Evolutionary conservation across 2,888 invertebrate genomes (phyloP).

Genomic region (Pycnomerus fuliginosus): DNA sequence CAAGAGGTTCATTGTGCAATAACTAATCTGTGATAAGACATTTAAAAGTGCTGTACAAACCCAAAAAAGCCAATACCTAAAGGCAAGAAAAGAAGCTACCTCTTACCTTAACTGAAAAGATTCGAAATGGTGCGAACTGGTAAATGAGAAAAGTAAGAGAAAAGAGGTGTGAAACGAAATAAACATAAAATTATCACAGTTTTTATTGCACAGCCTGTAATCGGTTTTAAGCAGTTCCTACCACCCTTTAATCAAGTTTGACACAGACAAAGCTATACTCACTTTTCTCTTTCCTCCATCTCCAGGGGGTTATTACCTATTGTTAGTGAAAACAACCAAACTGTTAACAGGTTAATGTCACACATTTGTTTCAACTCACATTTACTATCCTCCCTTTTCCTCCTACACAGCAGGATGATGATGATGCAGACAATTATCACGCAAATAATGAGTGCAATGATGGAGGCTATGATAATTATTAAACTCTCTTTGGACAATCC

Average conservation of each 20-base stretch:
- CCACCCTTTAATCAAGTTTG: slow-evolving; percentile 17
- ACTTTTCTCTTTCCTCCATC: slow-evolving; percentile 84
- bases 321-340: slow-evolving; percentile 51
- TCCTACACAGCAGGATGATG: slow-evolving; percentile 81
- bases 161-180: slow-evolving; percentile 26
- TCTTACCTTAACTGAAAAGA: slow-evolving; percentile 29
- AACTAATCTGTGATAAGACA: slow-evolving; percentile 42
- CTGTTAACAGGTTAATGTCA: too few relatives aligned
- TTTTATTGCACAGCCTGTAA: slow-evolving; percentile 43
- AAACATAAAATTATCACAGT: slow-evolving; percentile 41
- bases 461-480: slow-evolving; percentile 68
- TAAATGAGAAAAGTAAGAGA: slow-evolving; percentile 20
- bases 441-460: slow-evolving; percentile 69
- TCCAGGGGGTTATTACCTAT: slow-evolving; percentile 79
- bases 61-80: slow-evolving; percentile 13
- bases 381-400: slow-evolving; percentile 78
- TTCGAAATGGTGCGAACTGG: slow-evolving; percentile 23
- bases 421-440: slow-evolving; percentile 84
- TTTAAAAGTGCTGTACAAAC: slow-evolving; percentile 9
- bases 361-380: too few relatives aligned
- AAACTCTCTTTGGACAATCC: too few relatives aligned
- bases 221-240: slow-evolving; percentile 11
- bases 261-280: slow-evolving; percentile 55
- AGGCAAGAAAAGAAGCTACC: slow-evolving; percentile 10
- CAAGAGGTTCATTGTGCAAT: slow-evolving; percentile 37